Evolutionary conservation across 2,888 invertebrate species (phyloP).

Genomic region (Oeneis ivallda): DNA sequence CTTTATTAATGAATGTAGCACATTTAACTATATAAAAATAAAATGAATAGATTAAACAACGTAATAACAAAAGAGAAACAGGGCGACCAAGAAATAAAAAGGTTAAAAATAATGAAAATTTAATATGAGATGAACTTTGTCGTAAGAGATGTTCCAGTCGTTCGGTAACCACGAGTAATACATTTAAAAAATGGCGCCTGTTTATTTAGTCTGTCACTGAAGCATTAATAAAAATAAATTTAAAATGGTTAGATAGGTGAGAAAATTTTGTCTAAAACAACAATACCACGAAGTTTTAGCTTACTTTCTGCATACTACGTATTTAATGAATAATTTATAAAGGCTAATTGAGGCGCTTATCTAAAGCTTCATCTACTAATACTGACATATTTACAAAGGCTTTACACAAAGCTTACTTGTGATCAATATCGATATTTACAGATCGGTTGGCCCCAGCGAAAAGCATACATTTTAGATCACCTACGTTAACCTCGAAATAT

Average conservation of each 20-base stretch:
- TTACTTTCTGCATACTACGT: neutral
- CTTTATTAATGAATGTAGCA: constrained; percentile 32
- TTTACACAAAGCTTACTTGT: constrained; percentile 45
- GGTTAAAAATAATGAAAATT: constrained; percentile 19
- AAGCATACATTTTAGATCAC: constrained; percentile 40
- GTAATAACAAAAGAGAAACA: constrained; percentile 20
- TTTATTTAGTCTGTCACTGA: constrained; percentile 18
- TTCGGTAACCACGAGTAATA: constrained; percentile 15
- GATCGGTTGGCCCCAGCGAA: constrained; percentile 58
- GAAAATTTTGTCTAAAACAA: neutral
- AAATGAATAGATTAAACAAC: neutral
- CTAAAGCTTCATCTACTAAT: constrained; percentile 15
- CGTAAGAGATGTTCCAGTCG: constrained; percentile 78
- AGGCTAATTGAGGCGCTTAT: constrained; percentile 2
- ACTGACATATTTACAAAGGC: constrained; percentile 45
- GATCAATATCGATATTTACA: constrained; percentile 58
- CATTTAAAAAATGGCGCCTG: constrained; percentile 24
- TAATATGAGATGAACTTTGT: constrained; percentile 40
- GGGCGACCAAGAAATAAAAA: constrained; percentile 9
- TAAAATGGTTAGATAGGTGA: neutral
- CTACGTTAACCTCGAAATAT: constrained; percentile 17
- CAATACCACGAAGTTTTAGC: neutral
- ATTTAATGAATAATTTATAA: neutral
- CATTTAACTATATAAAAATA: constrained; percentile 18
- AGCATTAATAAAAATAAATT: neutral